phyloP scores from a whole-genome alignment of 1,140 invertebrate genomes.

The Dryas iulia region DNA sequence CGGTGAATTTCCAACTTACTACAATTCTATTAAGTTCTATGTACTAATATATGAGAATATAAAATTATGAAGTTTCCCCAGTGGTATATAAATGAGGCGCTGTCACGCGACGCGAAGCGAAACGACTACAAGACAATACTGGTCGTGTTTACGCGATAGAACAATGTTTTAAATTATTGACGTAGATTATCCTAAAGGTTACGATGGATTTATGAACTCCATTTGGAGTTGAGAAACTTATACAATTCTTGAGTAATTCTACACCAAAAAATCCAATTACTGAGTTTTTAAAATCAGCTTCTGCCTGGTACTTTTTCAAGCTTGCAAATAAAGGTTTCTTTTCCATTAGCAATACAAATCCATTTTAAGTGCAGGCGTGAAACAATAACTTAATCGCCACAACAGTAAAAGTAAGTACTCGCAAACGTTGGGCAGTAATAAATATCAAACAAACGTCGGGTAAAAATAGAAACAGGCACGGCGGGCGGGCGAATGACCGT shows the following conservation, averaged over 20 bases:
- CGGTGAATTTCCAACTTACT: slow-evolving; percentile 4
- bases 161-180: slow-evolving; percentile 31
- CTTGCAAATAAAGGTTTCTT: background rate
- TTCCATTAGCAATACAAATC: background rate
- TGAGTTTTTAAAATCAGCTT: too few relatives aligned
- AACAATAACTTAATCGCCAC: slow-evolving; percentile 61
- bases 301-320: background rate
- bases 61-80: slow-evolving; percentile 67
- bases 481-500: slow-evolving; percentile 71
- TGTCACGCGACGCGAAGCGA: slow-evolving; percentile 64
- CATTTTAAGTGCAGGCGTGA: background rate
- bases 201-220: slow-evolving; percentile 16
- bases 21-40: slow-evolving; percentile 12
- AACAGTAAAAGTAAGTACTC: slow-evolving; percentile 56
- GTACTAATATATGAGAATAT: slow-evolving; percentile 43
- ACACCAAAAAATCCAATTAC: background rate
- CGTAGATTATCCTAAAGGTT: slow-evolving; percentile 28
- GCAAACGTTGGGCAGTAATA: slow-evolving; percentile 58
- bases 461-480: slow-evolving; percentile 70
- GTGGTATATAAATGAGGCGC: slow-evolving; percentile 50
- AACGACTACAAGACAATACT: slow-evolving; percentile 61
- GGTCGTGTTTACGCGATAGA: slow-evolving; percentile 51
- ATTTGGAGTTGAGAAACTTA: background rate
- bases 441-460: slow-evolving; percentile 72
- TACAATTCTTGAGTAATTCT: background rate